Evolutionary conservation across 2,888 invertebrate genomes (phyloP).

Genomic region (Acleris literana): DNA sequence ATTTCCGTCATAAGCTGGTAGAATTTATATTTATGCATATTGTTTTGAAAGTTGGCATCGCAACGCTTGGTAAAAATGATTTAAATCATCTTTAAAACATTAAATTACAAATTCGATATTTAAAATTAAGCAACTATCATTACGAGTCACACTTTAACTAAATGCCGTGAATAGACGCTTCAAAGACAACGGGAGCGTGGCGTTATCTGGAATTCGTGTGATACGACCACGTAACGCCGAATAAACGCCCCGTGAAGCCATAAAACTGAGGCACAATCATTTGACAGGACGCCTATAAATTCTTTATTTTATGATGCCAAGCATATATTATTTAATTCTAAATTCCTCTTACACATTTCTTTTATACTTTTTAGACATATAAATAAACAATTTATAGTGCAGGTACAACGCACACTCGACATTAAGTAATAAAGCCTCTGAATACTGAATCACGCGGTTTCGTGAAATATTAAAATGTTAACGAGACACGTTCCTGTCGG

Average conservation of each 20-base stretch:
- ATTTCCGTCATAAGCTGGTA: conserved; percentile 19
- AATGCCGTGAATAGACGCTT: conserved; percentile 61
- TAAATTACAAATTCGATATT: no score
- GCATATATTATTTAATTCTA: conserved; percentile 78
- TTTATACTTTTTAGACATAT: conserved; percentile 60
- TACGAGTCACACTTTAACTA: conserved; percentile 38
- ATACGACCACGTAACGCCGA: conserved; percentile 73
- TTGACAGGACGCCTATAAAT: conserved; percentile 82
- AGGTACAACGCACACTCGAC: conserved; percentile 62
- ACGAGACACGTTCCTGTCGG: conserved; percentile 55
- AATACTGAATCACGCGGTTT: conserved; percentile 45
- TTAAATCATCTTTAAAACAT: no score
- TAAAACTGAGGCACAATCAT: conserved; percentile 80
- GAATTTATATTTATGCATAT: conserved; percentile 13
- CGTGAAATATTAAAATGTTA: conserved; percentile 57
- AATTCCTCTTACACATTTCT: conserved; percentile 75
- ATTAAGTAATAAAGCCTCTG: conserved; percentile 64
- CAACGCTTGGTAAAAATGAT: not conserved
- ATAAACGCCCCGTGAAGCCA: conserved; percentile 79
- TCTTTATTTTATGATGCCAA: conserved; percentile 80
- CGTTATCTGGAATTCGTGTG: conserved; percentile 67
- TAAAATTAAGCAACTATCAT: conserved; percentile 10
- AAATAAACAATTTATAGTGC: conserved; percentile 74
- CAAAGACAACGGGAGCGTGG: conserved; percentile 57
- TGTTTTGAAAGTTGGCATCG: not conserved